Evolutionary conservation across 2,113 vertebrate genomes (phyloP).

Genomic region (Lepisosteus oculatus): DNA sequence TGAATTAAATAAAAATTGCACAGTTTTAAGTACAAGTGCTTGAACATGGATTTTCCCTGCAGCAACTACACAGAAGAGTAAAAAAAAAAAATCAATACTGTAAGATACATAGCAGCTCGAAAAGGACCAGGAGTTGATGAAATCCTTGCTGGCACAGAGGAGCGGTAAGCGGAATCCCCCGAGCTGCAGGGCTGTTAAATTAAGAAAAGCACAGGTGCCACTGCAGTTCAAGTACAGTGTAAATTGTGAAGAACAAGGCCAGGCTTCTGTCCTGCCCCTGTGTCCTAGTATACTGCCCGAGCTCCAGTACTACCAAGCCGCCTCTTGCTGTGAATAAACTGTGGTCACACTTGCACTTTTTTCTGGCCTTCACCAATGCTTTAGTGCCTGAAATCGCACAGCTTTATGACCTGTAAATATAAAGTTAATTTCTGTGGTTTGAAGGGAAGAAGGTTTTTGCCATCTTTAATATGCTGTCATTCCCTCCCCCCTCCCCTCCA

Average conservation of each 20-base stretch:
- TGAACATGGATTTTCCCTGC: slow-evolving; percentile 36
- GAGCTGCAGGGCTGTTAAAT: slow-evolving; percentile 18
- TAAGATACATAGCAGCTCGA: slow-evolving; percentile 26
- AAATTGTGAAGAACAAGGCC: slow-evolving; percentile 55
- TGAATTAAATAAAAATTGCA: slow-evolving; percentile 26
- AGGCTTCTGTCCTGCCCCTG: slow-evolving; percentile 51
- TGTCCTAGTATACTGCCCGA: slow-evolving; percentile 37
- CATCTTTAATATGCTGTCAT: not conserved
- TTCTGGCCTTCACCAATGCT: slow-evolving; percentile 53
- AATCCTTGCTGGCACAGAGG: slow-evolving; percentile 23
- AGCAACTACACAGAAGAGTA: slow-evolving; percentile 23
- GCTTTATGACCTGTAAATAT: slow-evolving; percentile 60
- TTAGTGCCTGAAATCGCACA: slow-evolving; percentile 50
- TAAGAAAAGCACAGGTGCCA: slow-evolving; percentile 36
- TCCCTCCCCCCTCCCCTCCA: not conserved
- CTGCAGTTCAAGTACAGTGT: slow-evolving; percentile 46
- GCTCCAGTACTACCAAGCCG: slow-evolving; percentile 47
- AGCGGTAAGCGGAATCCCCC: slow-evolving; percentile 33
- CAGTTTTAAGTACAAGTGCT: slow-evolving; percentile 18
- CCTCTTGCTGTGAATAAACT: slow-evolving; percentile 62
- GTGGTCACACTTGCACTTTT: slow-evolving; percentile 57
- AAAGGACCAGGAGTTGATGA: slow-evolving; percentile 26
- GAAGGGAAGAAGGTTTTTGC: slow-evolving; percentile 36
- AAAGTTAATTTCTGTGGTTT: slow-evolving; percentile 48
- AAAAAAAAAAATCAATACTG: slow-evolving; percentile 21